These are phyloP conservation scores for Macropus fuliginosus DNA, from an alignment of 2,797 vertebrate species.

Conservation along the genomic window DNA sequence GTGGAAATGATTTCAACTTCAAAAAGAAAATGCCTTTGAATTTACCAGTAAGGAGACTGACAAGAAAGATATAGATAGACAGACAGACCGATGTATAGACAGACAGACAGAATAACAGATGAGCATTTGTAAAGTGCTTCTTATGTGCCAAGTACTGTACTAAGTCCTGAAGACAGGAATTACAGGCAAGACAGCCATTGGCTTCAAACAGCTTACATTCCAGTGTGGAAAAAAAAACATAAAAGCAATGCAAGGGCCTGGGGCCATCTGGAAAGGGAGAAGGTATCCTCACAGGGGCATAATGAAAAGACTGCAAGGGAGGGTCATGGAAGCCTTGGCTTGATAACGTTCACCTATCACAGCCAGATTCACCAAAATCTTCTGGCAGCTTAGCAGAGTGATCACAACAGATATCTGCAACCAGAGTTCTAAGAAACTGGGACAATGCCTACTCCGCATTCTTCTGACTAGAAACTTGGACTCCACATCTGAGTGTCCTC, in stretches of 20 bases:
- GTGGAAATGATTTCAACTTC: background rate
- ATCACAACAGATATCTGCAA: background rate
- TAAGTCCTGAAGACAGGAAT: background rate
- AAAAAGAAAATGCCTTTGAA: background rate
- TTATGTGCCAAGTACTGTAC: too few relatives aligned
- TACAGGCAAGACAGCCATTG: background rate
- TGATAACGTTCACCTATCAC: background rate
- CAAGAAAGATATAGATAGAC: background rate
- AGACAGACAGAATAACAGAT: too few relatives aligned
- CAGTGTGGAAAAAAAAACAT: background rate
- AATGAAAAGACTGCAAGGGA: background rate
- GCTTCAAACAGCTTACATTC: background rate
- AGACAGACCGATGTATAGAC: background rate
- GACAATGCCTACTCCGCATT: background rate
- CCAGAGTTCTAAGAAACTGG: background rate
- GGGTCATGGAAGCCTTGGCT: background rate
- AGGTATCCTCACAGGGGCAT: background rate
- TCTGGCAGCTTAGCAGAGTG: background rate
- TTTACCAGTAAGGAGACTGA: background rate
- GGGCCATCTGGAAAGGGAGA: background rate
- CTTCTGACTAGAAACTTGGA: background rate
- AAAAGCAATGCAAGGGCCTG: background rate
- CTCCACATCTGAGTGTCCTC: background rate
- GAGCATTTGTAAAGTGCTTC: background rate
- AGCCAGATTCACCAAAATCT: background rate